Evolutionary conservation across 1,140 invertebrate genomes (phyloP), one percentile per base, ranked within the genome.

Genomic region (Cydia amplana): DNA sequence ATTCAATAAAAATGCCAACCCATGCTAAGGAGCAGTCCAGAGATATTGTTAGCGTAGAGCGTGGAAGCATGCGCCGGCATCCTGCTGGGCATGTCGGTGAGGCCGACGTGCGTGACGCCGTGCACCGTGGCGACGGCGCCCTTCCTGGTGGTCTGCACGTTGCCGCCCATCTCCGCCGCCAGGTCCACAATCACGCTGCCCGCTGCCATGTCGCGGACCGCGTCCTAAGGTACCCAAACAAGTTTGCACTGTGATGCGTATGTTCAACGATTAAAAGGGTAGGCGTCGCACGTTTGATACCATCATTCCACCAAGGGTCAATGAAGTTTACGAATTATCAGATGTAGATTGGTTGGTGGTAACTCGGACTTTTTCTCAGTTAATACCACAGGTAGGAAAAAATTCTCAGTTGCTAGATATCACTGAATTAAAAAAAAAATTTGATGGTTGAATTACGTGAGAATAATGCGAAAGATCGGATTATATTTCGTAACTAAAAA

Each of bases 151-250:
- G 97, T 98, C 90, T 97, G 96, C 65, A 98, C 94, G 91, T 98
- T 98, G 4, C 97, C 97, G 4, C 97, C 97, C 80, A 96, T 95
- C 92, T 98, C 97, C 0, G 97, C 96, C 3, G 97, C 97, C 78
- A 98, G 91, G 90, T 98, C 97, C 5, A 98, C 97, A 20, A 98
- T 94, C 7, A 98, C 97, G 77, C 96, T 97, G 14, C 97, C 97
- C 1, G 97, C 97, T 84, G 97, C 97, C 97, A 98, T 98, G 10
- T 94, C 93, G 70, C 96, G 95, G 55, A 98, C 94, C 87, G 97
- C 97, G 90, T 96, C 96, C 96, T 97, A 60, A 0, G 55, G 55
- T 5, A 9, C 0, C 1, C 20, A 12, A 23, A 0, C 55, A 10
- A 60, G 9, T 23, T 12, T 43, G 40, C 12, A 43, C 2, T 43